Conservation (phyloP, 1,140 invertebrate genomes). For the Reticulitermes speratus region DNA sequence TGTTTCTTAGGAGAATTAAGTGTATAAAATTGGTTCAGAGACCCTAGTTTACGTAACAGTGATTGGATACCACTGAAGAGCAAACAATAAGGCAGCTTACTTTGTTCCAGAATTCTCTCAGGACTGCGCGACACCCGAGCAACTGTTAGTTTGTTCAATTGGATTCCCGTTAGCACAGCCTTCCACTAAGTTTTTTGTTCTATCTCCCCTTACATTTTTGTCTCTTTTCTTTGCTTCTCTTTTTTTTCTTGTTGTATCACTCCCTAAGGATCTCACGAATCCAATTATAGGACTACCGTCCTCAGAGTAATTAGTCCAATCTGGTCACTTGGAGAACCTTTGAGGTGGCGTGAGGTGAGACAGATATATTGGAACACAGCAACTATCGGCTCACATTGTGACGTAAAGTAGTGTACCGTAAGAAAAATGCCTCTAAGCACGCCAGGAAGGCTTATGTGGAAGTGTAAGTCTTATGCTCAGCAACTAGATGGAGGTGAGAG, state of each 20-base stretch:
- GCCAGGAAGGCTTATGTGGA: no score
- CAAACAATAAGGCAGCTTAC: no score
- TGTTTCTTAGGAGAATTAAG: no score
- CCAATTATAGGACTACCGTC: neutral
- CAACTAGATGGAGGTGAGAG: no score
- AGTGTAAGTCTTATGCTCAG: no score
- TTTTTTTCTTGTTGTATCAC: slow-evolving; percentile 3
- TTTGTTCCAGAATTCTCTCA: no score
- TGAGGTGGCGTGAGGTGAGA: neutral
- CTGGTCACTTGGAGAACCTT: slow-evolving; percentile 2
- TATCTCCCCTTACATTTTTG: neutral
- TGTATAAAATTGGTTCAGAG: no score
- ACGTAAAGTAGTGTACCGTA: neutral
- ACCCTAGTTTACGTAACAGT: no score
- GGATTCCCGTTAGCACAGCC: neutral
- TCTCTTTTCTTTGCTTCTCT: neutral
- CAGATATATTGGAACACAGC: neutral
- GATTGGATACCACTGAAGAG: no score
- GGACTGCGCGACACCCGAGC: no score
- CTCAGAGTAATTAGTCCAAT: slow-evolving; percentile 6
- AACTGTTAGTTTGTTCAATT: neutral
- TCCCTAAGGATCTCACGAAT: slow-evolving; percentile 17
- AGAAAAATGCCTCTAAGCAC: no score
- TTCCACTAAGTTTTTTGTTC: neutral
- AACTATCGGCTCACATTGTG: neutral